phyloP scores from a whole-genome alignment of 2,113 vertebrate genomes.

The Anolis carolinensis region DNA sequence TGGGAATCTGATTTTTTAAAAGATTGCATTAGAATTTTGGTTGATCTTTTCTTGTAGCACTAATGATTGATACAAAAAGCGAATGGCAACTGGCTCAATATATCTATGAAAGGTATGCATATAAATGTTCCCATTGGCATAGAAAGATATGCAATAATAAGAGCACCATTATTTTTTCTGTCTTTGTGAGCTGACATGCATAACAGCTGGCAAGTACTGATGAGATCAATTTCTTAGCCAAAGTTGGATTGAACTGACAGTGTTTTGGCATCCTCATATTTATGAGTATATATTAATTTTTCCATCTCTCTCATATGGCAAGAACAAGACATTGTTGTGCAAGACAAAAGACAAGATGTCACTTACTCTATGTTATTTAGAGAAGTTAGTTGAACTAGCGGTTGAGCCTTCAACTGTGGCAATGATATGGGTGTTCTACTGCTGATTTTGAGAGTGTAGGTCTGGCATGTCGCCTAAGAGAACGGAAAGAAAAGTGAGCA shows the following conservation, averaged over 20 bases:
- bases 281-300: not conserved
- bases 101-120: constrained; percentile 43
- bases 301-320: not conserved
- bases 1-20: constrained; percentile 40
- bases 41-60: constrained; percentile 30
- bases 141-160: constrained; percentile 12
- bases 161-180: not conserved
- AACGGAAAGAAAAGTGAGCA: too few relatives aligned
- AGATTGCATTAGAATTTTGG: constrained; percentile 6
- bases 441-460: not conserved
- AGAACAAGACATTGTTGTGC: not conserved
- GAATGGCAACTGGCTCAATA: constrained; percentile 31
- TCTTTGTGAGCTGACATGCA: constrained; percentile 1
- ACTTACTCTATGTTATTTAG: not conserved
- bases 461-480: too few relatives aligned
- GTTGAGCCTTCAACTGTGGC: not conserved
- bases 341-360: not conserved
- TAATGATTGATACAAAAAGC: constrained; percentile 27
- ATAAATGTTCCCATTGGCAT: constrained; percentile 17
- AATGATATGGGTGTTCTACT: not conserved
- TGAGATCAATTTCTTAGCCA: not conserved
- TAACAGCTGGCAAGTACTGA: not conserved
- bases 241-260: not conserved
- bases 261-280: not conserved
- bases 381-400: not conserved